A percentile compares a stretch with the other conserved stretches of the same genome.
These are phyloP conservation scores for Pandemis corylana DNA, from an alignment of 2,888 invertebrate species.

Conservation along the genomic window DNA sequence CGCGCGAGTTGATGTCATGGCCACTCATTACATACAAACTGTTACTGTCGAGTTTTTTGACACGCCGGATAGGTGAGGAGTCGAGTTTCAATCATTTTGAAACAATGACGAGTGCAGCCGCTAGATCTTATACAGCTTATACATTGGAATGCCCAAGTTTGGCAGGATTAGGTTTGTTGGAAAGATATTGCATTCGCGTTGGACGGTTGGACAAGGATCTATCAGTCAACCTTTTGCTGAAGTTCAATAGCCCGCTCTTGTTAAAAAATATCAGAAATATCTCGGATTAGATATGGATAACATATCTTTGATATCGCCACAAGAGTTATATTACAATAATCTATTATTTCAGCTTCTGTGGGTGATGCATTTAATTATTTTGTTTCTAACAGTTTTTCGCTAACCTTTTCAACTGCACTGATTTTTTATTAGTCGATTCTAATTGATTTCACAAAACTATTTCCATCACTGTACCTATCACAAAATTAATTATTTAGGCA, in stretches of 20 bases:
- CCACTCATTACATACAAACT: conserved; percentile 63
- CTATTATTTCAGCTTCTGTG: conserved; percentile 3
- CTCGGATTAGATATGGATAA: conserved; percentile 15
- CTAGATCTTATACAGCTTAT: background rate
- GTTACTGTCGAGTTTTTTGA: conserved; percentile 41
- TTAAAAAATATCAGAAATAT: conserved; percentile 14
- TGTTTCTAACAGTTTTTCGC: background rate
- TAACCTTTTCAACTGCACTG: background rate
- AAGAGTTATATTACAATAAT: conserved; percentile 5
- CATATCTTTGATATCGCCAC: conserved; percentile 3
- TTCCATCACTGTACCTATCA: background rate
- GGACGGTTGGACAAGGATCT: background rate
- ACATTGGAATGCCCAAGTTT: background rate
- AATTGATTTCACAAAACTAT: background rate
- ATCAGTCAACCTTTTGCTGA: background rate
- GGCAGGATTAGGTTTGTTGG: background rate
- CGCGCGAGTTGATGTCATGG: conserved; percentile 72
- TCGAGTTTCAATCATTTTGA: conserved; percentile 9
- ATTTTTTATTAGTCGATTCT: background rate
- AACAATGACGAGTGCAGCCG: conserved; percentile 4
- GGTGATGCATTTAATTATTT: background rate
- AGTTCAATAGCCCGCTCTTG: conserved; percentile 29
- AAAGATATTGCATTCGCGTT: background rate
- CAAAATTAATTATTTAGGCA: background rate
- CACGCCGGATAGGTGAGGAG: conserved; percentile 18